Evolutionary conservation across 2,888 invertebrate species (phyloP).

Genomic region (Mimumesa dahlbomi): DNA sequence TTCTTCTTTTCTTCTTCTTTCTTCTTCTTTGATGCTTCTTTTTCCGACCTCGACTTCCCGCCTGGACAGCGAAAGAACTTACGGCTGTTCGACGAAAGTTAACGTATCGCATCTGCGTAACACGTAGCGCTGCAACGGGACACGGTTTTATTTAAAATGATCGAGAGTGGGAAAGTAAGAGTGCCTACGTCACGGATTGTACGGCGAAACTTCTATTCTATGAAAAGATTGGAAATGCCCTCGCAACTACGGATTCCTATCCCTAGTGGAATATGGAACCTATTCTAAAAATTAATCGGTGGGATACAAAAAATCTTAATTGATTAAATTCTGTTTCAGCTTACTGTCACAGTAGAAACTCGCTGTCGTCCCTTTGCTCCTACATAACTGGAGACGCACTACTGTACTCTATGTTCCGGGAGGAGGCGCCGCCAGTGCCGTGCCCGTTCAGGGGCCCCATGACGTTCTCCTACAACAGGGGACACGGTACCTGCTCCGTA

Average conservation of each 20-base stretch:
- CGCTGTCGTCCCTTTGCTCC: constrained; percentile 90
- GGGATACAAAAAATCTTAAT: too few relatives aligned
- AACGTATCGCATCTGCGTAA: constrained; percentile 4
- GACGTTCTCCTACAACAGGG: constrained; percentile 95
- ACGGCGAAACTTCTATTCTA: too few relatives aligned
- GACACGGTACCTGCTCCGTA: constrained; percentile 93
- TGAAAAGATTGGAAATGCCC: too few relatives aligned
- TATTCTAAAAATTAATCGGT: too few relatives aligned
- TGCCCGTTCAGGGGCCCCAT: constrained; percentile 95
- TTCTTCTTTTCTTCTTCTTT: constrained; percentile 24
- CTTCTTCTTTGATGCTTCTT: constrained; percentile 11
- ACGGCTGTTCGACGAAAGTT: constrained; percentile 36
- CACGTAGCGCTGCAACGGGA: background rate
- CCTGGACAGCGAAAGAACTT: constrained; percentile 41
- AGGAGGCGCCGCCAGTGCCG: constrained; percentile 92
- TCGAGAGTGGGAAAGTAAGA: too few relatives aligned
- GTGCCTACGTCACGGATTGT: too few relatives aligned
- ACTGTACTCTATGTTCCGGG: constrained; percentile 93
- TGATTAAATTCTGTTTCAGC: constrained; percentile 83
- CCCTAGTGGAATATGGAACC: too few relatives aligned
- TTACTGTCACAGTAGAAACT: constrained; percentile 88
- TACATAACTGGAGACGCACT: constrained; percentile 94
- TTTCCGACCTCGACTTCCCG: constrained; percentile 16
- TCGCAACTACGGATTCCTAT: too few relatives aligned
- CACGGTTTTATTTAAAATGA: too few relatives aligned